Base-by-base conservation (phyloP, 2,888 invertebrate species). In the Pristionchus entomophagus region DNA sequence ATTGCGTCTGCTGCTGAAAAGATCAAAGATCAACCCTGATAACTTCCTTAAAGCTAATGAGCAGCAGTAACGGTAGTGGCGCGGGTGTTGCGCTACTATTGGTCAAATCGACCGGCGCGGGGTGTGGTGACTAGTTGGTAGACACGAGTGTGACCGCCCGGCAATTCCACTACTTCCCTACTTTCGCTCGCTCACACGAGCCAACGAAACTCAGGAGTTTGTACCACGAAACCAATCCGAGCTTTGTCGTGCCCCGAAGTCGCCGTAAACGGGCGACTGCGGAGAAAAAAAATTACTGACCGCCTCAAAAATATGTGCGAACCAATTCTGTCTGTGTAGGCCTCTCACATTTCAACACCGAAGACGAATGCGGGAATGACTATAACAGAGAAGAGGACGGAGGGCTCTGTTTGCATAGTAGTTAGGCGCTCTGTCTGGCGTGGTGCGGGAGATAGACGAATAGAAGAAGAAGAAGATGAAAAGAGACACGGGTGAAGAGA, bases 121-220 rank as follows among this genome's bases (percentile, higher is more conserved):
- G n/a, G n/a, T n/a, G 35, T 41, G 22, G 38, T 56, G 19, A 22
- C 53, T 56, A 45, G 35, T 12, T 32, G 81, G 56, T 38, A 51
- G 80, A n/a, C 29, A 81, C 22, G 81, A 81, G 32, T 56, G 81
- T 81, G 69, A 69, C 69, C 69, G 41, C 22, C 10, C 22, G n/a
- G 19, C 56, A n/a, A n/a, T n/a, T n/a, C n/a, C n/a, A n/a, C n/a
- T n/a, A n/a, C n/a, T n/a, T n/a, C n/a, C n/a, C n/a, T n/a, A n/a
- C n/a, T n/a, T n/a, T n/a, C n/a, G n/a, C n/a, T n/a, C n/a, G n/a
- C n/a, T n/a, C n/a, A n/a, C n/a, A n/a, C n/a, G n/a, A n/a, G n/a
- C n/a, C n/a, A n/a, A n/a, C n/a, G n/a, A n/a, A n/a, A n/a, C n/a
- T n/a, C n/a, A n/a, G n/a, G n/a, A n/a, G n/a, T n/a, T n/a, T n/a